Evolutionary conservation across 2,797 vertebrate species (phyloP), one percentile per base, ranked within the genome.

Genomic region (Notamacropus eugenii): DNA sequence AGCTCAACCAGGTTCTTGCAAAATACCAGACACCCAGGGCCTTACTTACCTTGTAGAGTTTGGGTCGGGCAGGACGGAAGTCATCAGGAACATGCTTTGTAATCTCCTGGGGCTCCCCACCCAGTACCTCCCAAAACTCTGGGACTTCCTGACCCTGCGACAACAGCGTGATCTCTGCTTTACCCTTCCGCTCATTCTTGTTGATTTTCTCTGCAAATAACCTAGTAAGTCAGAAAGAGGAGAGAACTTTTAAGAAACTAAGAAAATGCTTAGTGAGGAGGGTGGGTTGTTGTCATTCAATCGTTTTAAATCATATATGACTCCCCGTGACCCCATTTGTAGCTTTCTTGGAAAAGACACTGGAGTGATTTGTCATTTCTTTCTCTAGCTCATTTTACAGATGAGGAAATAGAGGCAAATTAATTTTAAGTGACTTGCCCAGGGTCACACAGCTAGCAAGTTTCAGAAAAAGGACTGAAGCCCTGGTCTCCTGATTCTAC

Each of bases 131-230:
- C 99, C 99, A 99, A 98, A 99, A 99, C 22, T 98, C 99, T 0
- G 99, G 99, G 58, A 98, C 98, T 8, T 97, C 99, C 97, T 99
- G 99, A 93, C 98, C 99, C 93, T 99, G 99, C 31, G 97, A 97
- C 94, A 99, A 97, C 74, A 99, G 98, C 0, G 97, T 98, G 97
- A 99, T 99, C 98, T 99, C 99, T 0, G 99, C 99, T 96, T 99
- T 99, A 87, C 99, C 99, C 96, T 99, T 99, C 29, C 99, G 98
- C 97, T 99, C 99, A 0, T 99, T 99, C 98, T 99, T 99, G 98
- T 99, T 99, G 92, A 99, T 99, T 98, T 99, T 99, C 98, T 99
- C 99, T 0, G 99, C 99, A 93, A 99, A 99, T 90, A 99, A 98
- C 98, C 99, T 99, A 95, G 0, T 55, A 34, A 0, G 92, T 14